These are phyloP conservation scores for Prionace glauca DNA, from an alignment of 2,797 vertebrate genomes.

Conservation along the genomic window DNA sequence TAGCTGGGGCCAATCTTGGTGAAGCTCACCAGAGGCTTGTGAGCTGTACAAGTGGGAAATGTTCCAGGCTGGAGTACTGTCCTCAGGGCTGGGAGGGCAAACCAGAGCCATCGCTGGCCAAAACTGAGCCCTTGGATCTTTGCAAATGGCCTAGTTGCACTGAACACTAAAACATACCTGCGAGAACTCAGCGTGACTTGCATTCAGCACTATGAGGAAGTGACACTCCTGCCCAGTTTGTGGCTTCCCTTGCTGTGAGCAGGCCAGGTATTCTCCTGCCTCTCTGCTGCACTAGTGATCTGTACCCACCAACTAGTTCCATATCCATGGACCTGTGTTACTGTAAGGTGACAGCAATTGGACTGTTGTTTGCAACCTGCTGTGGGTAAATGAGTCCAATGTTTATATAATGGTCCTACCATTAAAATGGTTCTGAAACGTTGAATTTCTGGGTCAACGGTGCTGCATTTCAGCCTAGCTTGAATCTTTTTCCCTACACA, in stretches of 20 bases:
- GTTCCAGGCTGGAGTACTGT: not conserved
- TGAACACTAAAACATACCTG: not conserved
- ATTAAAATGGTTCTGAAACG: not conserved
- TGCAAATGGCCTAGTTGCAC: not conserved
- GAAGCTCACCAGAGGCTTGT: not conserved
- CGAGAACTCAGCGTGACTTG: slow-evolving; percentile 8
- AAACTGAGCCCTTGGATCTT: not conserved
- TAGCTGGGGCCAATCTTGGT: not conserved
- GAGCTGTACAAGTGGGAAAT: not conserved
- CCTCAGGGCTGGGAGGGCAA: not conserved
- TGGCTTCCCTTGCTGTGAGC: slow-evolving; percentile 13
- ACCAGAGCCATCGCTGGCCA: not conserved
- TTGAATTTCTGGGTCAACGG: not conserved
- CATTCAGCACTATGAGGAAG: slow-evolving; percentile 44
- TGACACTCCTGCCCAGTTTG: slow-evolving; percentile 54
- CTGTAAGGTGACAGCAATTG: not conserved
- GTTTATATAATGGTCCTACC: not conserved
- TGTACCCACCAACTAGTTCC: not conserved
- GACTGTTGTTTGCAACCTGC: not conserved
- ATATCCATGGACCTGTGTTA: not conserved
- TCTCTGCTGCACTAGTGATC: not conserved
- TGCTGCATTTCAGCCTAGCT: not conserved
- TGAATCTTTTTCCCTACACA: not conserved
- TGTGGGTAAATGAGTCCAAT: not conserved
- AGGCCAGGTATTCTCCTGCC: not conserved